Conservation (phyloP, 2,797 vertebrate genomes). For the Xiphorhynchus erythropygius region DNA sequence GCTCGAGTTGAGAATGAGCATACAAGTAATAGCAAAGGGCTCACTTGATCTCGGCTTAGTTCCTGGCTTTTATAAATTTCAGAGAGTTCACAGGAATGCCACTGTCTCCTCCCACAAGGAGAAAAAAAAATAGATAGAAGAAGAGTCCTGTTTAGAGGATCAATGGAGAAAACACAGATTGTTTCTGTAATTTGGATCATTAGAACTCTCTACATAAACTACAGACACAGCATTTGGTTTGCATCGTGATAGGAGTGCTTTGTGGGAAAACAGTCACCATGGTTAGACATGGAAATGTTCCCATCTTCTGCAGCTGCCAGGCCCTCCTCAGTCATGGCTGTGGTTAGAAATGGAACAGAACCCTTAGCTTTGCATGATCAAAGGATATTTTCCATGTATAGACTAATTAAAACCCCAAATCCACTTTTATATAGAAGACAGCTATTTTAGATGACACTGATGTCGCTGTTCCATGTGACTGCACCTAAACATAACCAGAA, state of each 20-base stretch:
- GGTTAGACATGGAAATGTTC: slow-evolving; percentile 35
- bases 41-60: neutral
- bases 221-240: neutral
- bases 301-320: neutral
- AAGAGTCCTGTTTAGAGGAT: neutral
- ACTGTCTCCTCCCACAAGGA: neutral
- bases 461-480: neutral
- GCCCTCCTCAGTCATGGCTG: neutral
- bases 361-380: slow-evolving; percentile 2
- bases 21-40: neutral
- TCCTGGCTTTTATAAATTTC: neutral
- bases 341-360: slow-evolving; percentile 19
- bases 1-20: neutral
- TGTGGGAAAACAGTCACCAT: slow-evolving; percentile 34
- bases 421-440: neutral
- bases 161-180: neutral
- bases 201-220: slow-evolving; percentile 12
- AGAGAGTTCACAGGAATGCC: neutral
- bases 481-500: neutral
- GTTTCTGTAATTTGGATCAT: slow-evolving; percentile 11
- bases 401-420: neutral
- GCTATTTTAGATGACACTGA: neutral
- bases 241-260: neutral
- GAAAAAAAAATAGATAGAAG: neutral
- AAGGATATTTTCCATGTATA: neutral